Base-by-base conservation (phyloP, 2,113 vertebrate species). In the Telmatochromis sp. region DNA sequence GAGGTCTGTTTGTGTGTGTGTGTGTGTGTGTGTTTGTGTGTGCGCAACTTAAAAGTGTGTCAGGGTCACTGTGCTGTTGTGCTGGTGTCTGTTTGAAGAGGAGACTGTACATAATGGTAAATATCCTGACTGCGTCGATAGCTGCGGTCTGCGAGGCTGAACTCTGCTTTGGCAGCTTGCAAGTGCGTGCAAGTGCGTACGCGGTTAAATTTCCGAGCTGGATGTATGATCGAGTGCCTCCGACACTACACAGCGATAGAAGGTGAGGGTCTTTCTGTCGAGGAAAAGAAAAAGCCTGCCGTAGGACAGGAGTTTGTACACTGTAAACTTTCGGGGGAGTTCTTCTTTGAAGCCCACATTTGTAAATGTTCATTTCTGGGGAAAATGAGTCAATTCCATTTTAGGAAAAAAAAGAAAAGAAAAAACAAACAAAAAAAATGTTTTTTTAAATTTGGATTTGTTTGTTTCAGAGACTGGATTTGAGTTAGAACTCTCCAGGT, bases 231-330 rank as follows among this genome's bases (percentile, higher is more conserved):
- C 6, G 90, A 94, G 91, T 97, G 97, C 97, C 97, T 98, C 97
- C 97, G 97, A 98, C 97, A 96, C 97, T 97, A 97, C 96, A 96
- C 95, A 91, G 93, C 93, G 95, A 93, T 92, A 97, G 95, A 97
- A 97, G 97, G 94, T 94, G 95, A 97, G 97, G 97, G 97, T 98
- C 96, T 98, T 98, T 97, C 96, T 97, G 96, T 97, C 91, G 94
- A 97, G 96, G 78, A 82, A 85, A 85, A 85, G 78, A 88, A 87
- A 87, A 96, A 96, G 92, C 97, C 97, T 98, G 97, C 97, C 97
- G 94, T 97, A 97, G 97, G 97, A 98, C 97, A 98, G 97, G 97
- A 97, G 98, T 98, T 98, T 99, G 97, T 99, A 99, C 98, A 98
- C 98, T 99, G 98, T 99, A 99, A 97, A 98, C 97, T 86, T 94